These are phyloP conservation scores for Pseudococcus viburni DNA, from an alignment of 2,888 invertebrate genomes.

Conservation along the genomic window DNA sequence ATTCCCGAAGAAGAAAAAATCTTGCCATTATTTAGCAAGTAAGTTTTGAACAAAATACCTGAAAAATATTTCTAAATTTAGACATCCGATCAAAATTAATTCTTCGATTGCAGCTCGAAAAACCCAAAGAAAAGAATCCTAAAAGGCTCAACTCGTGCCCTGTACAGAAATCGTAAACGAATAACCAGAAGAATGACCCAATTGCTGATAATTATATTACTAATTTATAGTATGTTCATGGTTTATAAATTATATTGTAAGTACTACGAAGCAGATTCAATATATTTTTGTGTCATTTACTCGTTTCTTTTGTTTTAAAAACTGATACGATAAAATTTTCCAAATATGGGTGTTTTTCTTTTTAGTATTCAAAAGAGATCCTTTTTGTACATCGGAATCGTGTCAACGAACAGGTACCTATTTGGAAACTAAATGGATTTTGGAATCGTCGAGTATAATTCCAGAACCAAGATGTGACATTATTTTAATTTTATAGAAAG, in stretches of 20 bases:
- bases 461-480: not conserved
- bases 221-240: conserved; percentile 20
- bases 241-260: conserved; percentile 48
- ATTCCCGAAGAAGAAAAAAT: conserved; percentile 13
- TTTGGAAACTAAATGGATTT: not conserved
- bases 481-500: conserved; percentile 73
- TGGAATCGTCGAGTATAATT: not conserved
- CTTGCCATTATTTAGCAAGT: conserved; percentile 4
- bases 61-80: not conserved
- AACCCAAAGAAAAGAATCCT: not conserved
- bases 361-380: conserved; percentile 40
- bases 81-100: not conserved
- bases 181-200: not conserved
- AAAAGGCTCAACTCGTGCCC: not conserved
- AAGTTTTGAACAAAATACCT: not conserved
- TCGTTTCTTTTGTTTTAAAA: not conserved
- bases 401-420: conserved; percentile 50
- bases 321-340: not conserved
- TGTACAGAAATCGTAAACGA: conserved; percentile 10
- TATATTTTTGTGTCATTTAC: conserved; percentile 41
- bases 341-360: conserved; percentile 22
- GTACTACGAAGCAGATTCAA: conserved; percentile 38
- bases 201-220: conserved; percentile 8
- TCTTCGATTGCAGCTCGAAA: not conserved
- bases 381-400: conserved; percentile 19